Evolutionary conservation across 2,888 invertebrate genomes (phyloP).

Genomic region (Ochropacha duplaris): DNA sequence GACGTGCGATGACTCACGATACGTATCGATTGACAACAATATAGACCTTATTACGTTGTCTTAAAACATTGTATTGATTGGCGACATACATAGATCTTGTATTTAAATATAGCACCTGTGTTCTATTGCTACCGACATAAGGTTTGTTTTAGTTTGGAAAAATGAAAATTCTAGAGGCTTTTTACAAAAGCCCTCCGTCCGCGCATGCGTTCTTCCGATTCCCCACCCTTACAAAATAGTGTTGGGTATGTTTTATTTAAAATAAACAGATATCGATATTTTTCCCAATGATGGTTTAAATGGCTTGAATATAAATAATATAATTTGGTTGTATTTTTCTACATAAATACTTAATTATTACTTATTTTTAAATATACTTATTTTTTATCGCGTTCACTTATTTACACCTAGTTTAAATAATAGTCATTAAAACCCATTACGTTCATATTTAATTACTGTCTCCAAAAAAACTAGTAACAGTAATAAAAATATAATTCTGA

Average conservation of each 20-base stretch:
- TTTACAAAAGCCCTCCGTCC: slow-evolving; percentile 17
- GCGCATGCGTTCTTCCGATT: slow-evolving; percentile 24
- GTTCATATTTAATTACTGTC: too few species aligned
- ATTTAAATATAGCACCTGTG: background rate
- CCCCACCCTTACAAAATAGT: slow-evolving; percentile 20
- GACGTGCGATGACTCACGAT: background rate
- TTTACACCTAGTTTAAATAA: too few species aligned
- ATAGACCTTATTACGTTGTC: slow-evolving; percentile 3
- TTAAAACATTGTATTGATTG: slow-evolving; percentile 1
- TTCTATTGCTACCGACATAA: background rate
- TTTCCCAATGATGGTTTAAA: too few species aligned
- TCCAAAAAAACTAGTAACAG: too few species aligned
- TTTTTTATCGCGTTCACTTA: too few species aligned
- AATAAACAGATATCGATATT: slow-evolving; percentile 6
- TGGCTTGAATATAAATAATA: background rate
- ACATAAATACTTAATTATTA: too few species aligned
- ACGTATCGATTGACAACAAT: slow-evolving; percentile 3
- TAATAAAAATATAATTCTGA: too few species aligned
- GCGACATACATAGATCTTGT: slow-evolving; percentile 4
- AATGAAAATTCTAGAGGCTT: background rate
- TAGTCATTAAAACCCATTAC: too few species aligned
- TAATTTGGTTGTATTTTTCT: background rate
- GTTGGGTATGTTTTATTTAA: slow-evolving; percentile 6
- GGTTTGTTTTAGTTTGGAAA: background rate
- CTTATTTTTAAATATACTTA: too few species aligned